These are phyloP conservation scores for Neoascia interrupta DNA, from an alignment of 2,888 invertebrate species.

Conservation along the genomic window DNA sequence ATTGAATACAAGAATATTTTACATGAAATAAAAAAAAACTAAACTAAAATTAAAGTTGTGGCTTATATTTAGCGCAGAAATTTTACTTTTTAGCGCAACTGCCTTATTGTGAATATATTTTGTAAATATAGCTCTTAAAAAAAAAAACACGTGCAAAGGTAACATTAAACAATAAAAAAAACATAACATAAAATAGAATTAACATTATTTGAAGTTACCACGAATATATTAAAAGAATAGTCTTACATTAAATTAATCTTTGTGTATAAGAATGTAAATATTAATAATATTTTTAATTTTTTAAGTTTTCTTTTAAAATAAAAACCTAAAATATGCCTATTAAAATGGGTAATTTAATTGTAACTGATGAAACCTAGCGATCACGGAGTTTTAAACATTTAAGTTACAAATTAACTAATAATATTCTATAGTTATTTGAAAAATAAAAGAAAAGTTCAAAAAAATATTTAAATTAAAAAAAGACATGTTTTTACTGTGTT, in stretches of 20 bases:
- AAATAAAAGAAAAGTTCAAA: constrained; percentile 49
- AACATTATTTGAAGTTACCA: constrained; percentile 13
- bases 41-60: constrained; percentile 11
- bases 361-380: constrained; percentile 53
- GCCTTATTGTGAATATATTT: constrained; percentile 65
- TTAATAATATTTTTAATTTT: constrained; percentile 33
- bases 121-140: constrained; percentile 46
- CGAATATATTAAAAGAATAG: background rate
- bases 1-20: background rate
- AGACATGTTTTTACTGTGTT: too few species aligned
- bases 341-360: constrained; percentile 47
- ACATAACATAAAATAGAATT: constrained; percentile 3
- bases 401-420: constrained; percentile 54
- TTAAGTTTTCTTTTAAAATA: constrained; percentile 43
- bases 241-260: constrained; percentile 35
- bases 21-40: background rate
- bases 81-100: constrained; percentile 33
- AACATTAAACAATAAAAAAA: constrained; percentile 24
- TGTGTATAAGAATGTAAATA: constrained; percentile 48
- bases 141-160: constrained; percentile 56
- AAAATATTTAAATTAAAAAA: too few species aligned
- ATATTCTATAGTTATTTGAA: constrained; percentile 43
- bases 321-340: constrained; percentile 19
- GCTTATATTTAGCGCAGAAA: constrained; percentile 19
- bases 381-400: constrained; percentile 45